Evolutionary conservation across 2,888 invertebrate species (phyloP), one percentile per base, ranked within the genome.

Genomic region (Brachynemurus nebulosus): DNA sequence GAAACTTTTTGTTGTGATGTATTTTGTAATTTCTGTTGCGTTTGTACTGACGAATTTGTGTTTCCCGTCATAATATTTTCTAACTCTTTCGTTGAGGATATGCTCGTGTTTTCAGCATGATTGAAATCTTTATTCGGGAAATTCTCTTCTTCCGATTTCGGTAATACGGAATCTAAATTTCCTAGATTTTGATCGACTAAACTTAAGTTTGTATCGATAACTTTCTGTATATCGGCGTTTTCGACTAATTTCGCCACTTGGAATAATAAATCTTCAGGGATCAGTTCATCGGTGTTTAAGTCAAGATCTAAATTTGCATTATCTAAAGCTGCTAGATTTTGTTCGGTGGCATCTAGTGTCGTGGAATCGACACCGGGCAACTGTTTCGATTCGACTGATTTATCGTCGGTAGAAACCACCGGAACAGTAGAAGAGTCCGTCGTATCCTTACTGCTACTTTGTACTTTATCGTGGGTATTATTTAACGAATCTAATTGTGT

Each of bases 221-320:
- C 80, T 59, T 80, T 80, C 55, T 80, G 80, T 46, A 81, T 63
- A 53, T 80, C 80, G 0, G 65, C 60, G 52, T 78, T 78, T 45
- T 78, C 78, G 8, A 80, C 80, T 18, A 81, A 64, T 43, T 80
- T 76, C 2, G 80, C 81, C n/a, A 80, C 80, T 62, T 80, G 79
- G 66, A 79, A 76, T 30, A 81, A 59, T 50, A 81, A 69, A 61
- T 81, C 81, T 51, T 80, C 81, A 1, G 80, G 74, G 41, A 81
- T 68, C 58, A 79, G 72, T 50, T 74, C 75, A 53, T 79, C 74
- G n/a, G 76, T 72, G 51, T 73, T 74, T 42, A 76, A 63, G 46
- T 73, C 72, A n/a, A 74, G 67, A 46, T 76, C 76, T 46, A 76
- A 62, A 20, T 74, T 72, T 2, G 70, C 68, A 6, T 66, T 63